A percentile compares a stretch with the other conserved stretches of the same genome.
Evolutionary conservation across 2,888 invertebrate species (phyloP).

Genomic region (Drosophila demipolita): DNA sequence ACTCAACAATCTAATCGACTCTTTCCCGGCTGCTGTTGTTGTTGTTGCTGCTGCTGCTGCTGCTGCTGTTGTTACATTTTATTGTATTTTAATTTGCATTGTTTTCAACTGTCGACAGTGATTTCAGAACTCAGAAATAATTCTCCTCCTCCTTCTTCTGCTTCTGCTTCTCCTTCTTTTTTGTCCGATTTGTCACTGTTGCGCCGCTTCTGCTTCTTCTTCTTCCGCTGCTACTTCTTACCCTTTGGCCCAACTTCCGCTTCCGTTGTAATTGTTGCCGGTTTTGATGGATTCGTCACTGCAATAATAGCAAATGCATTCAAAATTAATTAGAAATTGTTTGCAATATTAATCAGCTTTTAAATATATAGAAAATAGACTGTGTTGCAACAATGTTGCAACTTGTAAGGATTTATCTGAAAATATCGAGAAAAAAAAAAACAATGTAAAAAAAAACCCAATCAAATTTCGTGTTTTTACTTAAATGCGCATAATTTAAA

Average conservation of each 20-base stretch:
- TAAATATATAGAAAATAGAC: not conserved
- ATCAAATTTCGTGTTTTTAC: not conserved
- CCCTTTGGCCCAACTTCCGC: constrained; percentile 52
- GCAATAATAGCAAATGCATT: constrained; percentile 36
- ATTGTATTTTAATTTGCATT: constrained; percentile 79
- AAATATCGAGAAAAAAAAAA: not conserved
- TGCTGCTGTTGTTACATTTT: constrained; percentile 67
- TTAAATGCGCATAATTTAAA: not conserved
- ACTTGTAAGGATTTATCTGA: too few relatives aligned
- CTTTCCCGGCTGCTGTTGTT: not conserved
- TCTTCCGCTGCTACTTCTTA: not conserved
- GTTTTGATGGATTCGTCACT: constrained; percentile 26
- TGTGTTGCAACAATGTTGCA: not conserved
- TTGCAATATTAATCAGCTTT: not conserved
- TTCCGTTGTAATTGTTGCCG: constrained; percentile 48
- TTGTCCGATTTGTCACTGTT: constrained; percentile 1
- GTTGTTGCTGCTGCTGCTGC: constrained; percentile 13
- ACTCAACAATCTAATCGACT: too few relatives aligned
- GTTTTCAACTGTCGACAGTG: constrained; percentile 60
- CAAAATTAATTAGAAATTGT: constrained; percentile 24
- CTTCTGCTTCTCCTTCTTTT: not conserved
- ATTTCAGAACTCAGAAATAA: constrained; percentile 25
- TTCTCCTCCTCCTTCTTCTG: not conserved
- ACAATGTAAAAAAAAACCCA: not conserved
- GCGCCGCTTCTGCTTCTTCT: not conserved